Evolutionary conservation across 2,888 invertebrate genomes (phyloP).

Genomic region (Chrysomela aeneicollis): DNA sequence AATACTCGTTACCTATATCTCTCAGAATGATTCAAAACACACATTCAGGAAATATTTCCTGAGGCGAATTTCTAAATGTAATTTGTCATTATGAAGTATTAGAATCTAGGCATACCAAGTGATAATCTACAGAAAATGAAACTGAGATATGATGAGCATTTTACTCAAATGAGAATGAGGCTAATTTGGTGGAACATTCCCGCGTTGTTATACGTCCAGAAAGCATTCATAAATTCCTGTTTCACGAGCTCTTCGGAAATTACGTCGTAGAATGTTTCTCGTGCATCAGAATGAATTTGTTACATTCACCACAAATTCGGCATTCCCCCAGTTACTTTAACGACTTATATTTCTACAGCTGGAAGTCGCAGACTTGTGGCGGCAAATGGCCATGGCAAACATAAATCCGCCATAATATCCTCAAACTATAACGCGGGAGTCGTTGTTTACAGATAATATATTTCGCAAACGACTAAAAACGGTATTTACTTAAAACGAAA

Average conservation of each 20-base stretch:
- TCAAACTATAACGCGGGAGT: not conserved
- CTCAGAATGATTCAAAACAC: too few species aligned
- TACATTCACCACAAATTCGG: not conserved
- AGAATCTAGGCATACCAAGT: too few species aligned
- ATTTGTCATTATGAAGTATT: too few species aligned
- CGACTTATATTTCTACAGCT: not conserved
- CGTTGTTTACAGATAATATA: too few species aligned
- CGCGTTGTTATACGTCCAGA: not conserved
- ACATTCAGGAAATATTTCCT: too few species aligned
- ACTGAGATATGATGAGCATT: not conserved
- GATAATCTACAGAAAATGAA: too few species aligned
- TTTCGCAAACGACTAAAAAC: too few species aligned
- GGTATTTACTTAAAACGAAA: too few species aligned
- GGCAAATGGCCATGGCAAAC: not conserved
- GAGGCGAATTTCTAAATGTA: too few species aligned
- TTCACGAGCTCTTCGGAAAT: not conserved
- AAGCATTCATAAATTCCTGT: not conserved
- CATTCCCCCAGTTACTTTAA: not conserved
- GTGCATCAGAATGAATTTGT: not conserved
- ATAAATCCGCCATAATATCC: not conserved
- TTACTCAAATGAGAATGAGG: not conserved
- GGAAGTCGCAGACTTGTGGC: not conserved
- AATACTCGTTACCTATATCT: too few species aligned
- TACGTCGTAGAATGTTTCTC: not conserved
- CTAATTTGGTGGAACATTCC: not conserved